Evolutionary conservation across 2,113 vertebrate genomes (phyloP).

Genomic region (Sciurus niger): DNA sequence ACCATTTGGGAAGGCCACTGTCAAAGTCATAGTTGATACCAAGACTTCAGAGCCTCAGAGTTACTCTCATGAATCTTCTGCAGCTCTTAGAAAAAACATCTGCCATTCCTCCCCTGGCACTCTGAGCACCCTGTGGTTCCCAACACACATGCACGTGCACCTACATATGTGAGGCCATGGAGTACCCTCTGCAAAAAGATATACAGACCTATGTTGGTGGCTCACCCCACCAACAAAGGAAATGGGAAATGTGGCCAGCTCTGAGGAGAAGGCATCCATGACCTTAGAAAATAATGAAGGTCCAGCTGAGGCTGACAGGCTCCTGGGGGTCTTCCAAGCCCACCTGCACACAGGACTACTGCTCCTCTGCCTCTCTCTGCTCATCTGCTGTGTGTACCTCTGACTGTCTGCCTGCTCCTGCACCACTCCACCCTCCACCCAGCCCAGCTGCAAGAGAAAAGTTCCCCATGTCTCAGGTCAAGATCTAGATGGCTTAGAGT

Average conservation of each 20-base stretch:
- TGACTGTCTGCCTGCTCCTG: not conserved
- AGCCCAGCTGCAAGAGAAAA: not conserved
- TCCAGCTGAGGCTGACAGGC: accelerated
- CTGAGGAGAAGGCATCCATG: not conserved
- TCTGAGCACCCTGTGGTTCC: not conserved
- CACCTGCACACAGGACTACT: not conserved
- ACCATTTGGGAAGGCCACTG: not conserved
- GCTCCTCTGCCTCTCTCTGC: not conserved
- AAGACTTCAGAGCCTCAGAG: not conserved
- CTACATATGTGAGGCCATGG: accelerated
- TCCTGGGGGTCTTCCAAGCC: not conserved
- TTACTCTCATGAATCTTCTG: not conserved
- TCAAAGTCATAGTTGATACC: not conserved
- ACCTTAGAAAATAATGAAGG: not conserved
- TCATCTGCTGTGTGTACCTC: not conserved
- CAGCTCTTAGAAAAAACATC: not conserved
- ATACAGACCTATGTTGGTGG: not conserved
- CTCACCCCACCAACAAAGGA: not conserved
- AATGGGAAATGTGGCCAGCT: not conserved
- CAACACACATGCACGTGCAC: not conserved
- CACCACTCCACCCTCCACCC: accelerated
- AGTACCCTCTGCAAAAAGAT: not conserved
- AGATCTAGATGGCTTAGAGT: not conserved
- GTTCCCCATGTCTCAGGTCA: not conserved
- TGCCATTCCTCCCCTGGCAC: not conserved